Conservation (phyloP, 2,797 vertebrate species). For the Trematomus bernacchii region DNA sequence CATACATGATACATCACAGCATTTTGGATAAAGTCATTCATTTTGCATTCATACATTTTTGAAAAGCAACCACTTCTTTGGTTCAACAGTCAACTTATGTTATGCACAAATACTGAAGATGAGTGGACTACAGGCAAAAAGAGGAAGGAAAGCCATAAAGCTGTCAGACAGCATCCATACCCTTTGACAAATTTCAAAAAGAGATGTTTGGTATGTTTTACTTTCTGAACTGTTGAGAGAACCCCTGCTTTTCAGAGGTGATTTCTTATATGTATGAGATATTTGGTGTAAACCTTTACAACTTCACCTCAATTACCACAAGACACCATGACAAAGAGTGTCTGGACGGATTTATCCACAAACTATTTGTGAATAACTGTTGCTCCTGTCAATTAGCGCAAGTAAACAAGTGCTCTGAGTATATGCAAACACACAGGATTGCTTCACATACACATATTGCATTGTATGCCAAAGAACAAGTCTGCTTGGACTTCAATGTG, state of each 20-base stretch:
- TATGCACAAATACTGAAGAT: constrained; percentile 23
- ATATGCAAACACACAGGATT: neutral
- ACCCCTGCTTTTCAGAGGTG: constrained; percentile 32
- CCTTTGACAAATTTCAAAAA: constrained; percentile 13
- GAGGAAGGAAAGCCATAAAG: neutral
- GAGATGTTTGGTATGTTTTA: constrained; percentile 42
- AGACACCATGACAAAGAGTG: constrained; percentile 9
- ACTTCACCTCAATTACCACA: constrained; percentile 37
- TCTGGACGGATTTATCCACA: constrained; percentile 24
- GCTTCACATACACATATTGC: constrained; percentile 23
- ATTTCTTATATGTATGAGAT: constrained; percentile 28
- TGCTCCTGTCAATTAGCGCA: constrained; percentile 21
- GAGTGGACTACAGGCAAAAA: constrained; percentile 25
- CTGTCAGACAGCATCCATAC: neutral
- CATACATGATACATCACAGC: constrained; percentile 19
- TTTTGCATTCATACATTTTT: constrained; percentile 25
- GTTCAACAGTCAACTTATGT: constrained; percentile 41
- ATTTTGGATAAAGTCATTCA: constrained; percentile 29
- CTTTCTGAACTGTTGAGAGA: constrained; percentile 8
- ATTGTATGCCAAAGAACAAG: constrained; percentile 12
- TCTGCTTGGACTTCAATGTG: constrained; percentile 21
- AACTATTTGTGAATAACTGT: constrained; percentile 1
- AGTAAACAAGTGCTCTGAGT: constrained; percentile 21
- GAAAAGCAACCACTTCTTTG: constrained; percentile 58
- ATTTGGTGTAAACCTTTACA: constrained; percentile 37